Evolutionary conservation across 2,113 vertebrate species (phyloP).

Genomic region (Malurus alboscapulatus): DNA sequence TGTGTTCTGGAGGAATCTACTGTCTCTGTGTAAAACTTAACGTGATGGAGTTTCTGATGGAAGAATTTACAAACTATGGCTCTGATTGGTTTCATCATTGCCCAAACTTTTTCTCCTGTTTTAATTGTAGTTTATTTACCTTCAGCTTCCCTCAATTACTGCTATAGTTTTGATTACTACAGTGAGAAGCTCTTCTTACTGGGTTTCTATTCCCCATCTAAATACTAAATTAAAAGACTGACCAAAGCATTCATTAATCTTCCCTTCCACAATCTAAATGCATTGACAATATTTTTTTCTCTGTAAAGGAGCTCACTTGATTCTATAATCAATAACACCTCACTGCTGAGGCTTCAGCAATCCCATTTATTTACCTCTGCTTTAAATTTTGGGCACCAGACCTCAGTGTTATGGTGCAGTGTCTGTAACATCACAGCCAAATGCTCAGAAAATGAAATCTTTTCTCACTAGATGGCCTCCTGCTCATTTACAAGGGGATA

Average conservation of each 20-base stretch:
- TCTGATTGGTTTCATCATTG: neutral
- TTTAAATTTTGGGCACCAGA: neutral
- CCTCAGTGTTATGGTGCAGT: accelerated
- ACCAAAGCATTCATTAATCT: neutral
- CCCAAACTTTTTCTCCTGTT: neutral
- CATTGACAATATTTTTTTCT: neutral
- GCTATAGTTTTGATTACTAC: neutral
- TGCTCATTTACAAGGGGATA: neutral
- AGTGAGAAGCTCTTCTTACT: neutral
- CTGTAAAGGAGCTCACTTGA: neutral
- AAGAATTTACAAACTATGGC: neutral
- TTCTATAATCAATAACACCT: neutral
- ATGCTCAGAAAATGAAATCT: neutral
- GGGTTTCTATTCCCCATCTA: neutral
- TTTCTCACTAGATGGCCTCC: neutral
- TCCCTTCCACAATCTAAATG: neutral
- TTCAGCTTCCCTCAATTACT: neutral
- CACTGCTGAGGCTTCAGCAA: neutral
- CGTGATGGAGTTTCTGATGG: neutral
- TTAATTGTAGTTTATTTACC: neutral
- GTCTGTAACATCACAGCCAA: neutral
- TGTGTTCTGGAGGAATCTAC: neutral
- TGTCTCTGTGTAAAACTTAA: neutral
- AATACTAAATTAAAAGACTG: neutral
- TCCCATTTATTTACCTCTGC: neutral